Conservation (phyloP, 1,140 invertebrate genomes). For the Trichogramma pretiosum region DNA sequence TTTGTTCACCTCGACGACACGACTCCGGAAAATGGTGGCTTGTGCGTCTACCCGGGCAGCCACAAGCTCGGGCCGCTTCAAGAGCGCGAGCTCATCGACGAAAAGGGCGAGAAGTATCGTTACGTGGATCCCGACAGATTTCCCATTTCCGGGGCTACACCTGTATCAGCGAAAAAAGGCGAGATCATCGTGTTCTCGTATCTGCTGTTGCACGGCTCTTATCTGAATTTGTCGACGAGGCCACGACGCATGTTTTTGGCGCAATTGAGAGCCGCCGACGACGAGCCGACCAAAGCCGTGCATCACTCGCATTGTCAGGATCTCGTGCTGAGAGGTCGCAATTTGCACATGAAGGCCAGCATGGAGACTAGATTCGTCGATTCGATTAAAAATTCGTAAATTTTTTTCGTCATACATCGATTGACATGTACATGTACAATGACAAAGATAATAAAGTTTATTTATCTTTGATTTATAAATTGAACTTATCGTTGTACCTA, state of each 20-base stretch:
- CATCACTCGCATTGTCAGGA: constrained; percentile 47
- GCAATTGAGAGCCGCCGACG: constrained; percentile 49
- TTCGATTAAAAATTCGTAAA: constrained; percentile 9
- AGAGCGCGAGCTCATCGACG: constrained; percentile 40
- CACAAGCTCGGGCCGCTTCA: constrained; percentile 53
- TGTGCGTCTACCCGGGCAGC: constrained; percentile 55
- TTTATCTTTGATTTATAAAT: too few relatives aligned
- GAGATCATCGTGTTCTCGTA: constrained; percentile 56
- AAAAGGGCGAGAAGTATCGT: constrained; percentile 42
- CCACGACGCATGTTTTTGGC: constrained; percentile 52
- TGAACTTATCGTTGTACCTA: too few relatives aligned
- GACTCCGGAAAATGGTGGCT: constrained; percentile 51
- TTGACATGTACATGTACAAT: too few relatives aligned
- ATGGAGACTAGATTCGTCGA: constrained; percentile 37
- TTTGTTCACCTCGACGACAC: constrained; percentile 55
- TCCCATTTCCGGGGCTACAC: constrained; percentile 47
- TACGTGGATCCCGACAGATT: constrained; percentile 51
- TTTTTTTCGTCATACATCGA: constrained; percentile 7
- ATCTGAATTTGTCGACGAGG: constrained; percentile 45
- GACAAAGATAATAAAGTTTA: too few relatives aligned
- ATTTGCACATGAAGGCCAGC: constrained; percentile 36
- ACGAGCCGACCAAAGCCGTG: constrained; percentile 41
- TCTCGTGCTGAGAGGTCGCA: constrained; percentile 45
- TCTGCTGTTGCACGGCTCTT: constrained; percentile 53
- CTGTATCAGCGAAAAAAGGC: constrained; percentile 46